Base-by-base conservation (phyloP, 2,888 invertebrate genomes). In the Drosophila ustulata region DNA sequence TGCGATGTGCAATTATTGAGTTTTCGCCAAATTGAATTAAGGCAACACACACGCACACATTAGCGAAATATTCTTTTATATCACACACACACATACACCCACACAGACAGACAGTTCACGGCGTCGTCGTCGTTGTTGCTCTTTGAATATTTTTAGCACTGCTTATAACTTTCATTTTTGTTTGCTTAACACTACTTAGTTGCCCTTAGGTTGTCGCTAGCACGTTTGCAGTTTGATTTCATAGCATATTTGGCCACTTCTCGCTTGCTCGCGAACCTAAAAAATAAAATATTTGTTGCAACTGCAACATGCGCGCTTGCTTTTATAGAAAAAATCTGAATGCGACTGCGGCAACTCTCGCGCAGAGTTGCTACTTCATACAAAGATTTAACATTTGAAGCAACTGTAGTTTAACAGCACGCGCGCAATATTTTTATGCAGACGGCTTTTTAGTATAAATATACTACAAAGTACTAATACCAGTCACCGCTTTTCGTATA, bases 11-110 rank as follows among this genome's bases (percentile, higher is more conserved):
- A 58, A 59, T 13, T 82, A 83, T 83, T 69, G 89, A 81, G 66
- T 83, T 83, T 88, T 88, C 78, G 52, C 70, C 30, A 64, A 64
- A 56, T 46, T 55, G 43, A 66, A 39, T 67, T 34, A 55, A 32
- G 18, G 46, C 46, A 25, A 61, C 41, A 50, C 43, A 50, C 43
- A 59, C 23, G 41, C 18, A 37, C 13, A 41, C 57, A 62, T 23
- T 53, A 13, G 11, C 32, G 30, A 53, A 47, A 69, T 18, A 59
- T 61, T 61, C 57, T 75, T 75, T 58, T 59, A 59, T 78, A 69
- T 37, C n/a, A n/a, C 5, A 59, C 41, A 50, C 43, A 50, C 43
- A 59, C 30, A 41, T 7, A 32, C 13, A 39, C 56, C 69, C 68
- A 65, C 69, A 55, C 13, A 41, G 13, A 7, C 18, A 65, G 61